Base-by-base conservation (phyloP, 2,888 invertebrate species). In the Phalera bucephala region DNA sequence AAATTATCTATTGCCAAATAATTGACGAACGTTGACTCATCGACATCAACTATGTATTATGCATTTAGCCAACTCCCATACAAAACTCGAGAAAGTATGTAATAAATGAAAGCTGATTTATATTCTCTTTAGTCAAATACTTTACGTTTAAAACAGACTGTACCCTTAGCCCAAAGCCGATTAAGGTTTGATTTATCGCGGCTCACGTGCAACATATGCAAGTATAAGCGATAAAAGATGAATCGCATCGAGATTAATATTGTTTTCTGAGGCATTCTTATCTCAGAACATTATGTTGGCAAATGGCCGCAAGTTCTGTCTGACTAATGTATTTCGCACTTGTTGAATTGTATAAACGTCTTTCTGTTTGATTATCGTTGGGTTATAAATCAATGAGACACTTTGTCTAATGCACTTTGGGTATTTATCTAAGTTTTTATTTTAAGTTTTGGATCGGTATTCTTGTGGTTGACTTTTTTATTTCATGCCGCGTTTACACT, bases 191-290 rank as follows among this genome's bases (percentile, higher is more conserved):
- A 86, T 85, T 83, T 80, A 85, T 80, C 48, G 60, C 43, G 36
- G 51, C 63, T 47, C 52, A 62, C 52, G 62, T 33, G 32, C 68
- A 67, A 65, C 68, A 78, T 74, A 76, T 64, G 66, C 62, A 71
- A 72, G 70, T 78, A 72, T 73, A 69, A 78, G 68, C 78, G 79
- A 79, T 85, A 84, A 84, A 79, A 80, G 74, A 81, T 82, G 79
- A 78, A 81, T 81, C 76, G 72, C 61, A 57, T 48, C 33, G 48
- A 74, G 78, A 82, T 81, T 80, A 76, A 79, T 83, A 77, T 71
- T 80, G 72, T 80, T 76, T 64, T 71, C 67, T 56, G 56, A 61
- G 70, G 43, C 42, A 41, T 52, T 59, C 70, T 70, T 81, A 81
- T 84, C 79, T 58, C 33, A n/a, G 49, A 67, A 71, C 74, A 77